These are phyloP conservation scores for Sus cebifrons DNA, from an alignment of 2,797 vertebrate species.

Conservation along the genomic window DNA sequence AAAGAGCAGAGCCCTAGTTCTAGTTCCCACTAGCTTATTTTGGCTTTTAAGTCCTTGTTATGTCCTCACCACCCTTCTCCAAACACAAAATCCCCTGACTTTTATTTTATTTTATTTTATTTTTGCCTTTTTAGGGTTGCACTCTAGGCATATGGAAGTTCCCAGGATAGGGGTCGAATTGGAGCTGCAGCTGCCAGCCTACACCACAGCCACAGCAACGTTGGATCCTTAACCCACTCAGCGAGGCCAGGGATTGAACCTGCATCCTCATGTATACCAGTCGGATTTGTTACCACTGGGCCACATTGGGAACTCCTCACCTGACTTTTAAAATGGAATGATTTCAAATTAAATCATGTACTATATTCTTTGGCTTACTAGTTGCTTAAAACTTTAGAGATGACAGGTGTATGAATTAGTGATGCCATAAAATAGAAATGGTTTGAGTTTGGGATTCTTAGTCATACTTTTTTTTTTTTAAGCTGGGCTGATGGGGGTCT, in stretches of 20 bases:
- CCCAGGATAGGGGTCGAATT: no score
- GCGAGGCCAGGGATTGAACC: no score
- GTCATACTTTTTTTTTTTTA: neutral
- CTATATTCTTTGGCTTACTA: slow-evolving; percentile 57
- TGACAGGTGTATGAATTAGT: slow-evolving; percentile 41
- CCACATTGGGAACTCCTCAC: no score
- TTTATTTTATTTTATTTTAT: neutral
- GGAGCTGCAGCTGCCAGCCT: no score
- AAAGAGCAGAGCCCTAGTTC: neutral
- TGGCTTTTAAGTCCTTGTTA: slow-evolving; percentile 56
- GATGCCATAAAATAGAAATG: slow-evolving; percentile 50
- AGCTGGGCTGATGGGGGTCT: neutral
- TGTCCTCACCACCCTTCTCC: neutral
- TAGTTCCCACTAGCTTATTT: slow-evolving; percentile 22
- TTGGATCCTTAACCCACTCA: no score
- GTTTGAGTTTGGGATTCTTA: slow-evolving; percentile 40
- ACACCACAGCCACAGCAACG: no score
- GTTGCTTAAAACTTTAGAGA: slow-evolving; percentile 51
- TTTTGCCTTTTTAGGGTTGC: no score
- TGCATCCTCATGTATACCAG: no score
- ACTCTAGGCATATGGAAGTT: no score
- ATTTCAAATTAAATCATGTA: slow-evolving; percentile 65
- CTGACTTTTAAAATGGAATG: slow-evolving; percentile 59
- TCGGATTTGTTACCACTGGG: no score
- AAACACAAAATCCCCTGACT: neutral